These are phyloP conservation scores for Pogonophryne albipinna DNA, from an alignment of 2,797 vertebrate genomes.

Conservation along the genomic window DNA sequence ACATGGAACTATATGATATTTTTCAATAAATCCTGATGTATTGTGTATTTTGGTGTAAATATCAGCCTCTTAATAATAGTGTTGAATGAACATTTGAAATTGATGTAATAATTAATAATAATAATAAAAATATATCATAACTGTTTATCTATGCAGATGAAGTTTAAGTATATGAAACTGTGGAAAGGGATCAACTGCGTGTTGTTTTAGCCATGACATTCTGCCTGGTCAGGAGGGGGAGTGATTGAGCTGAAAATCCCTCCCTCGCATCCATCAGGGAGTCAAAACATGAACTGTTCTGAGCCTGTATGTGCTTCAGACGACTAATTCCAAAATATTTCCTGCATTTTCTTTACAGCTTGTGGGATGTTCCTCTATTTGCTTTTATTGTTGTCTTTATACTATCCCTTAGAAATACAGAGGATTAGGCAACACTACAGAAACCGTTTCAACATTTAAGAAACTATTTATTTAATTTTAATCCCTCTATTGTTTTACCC, in stretches of 20 bases:
- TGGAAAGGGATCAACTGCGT: background rate
- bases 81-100: too few species aligned
- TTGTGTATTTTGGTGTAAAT: too few species aligned
- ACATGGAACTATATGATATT: too few species aligned
- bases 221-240: too few species aligned
- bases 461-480: constrained; percentile 8
- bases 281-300: background rate
- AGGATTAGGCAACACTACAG: constrained; percentile 4
- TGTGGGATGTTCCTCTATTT: constrained; percentile 18
- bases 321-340: background rate
- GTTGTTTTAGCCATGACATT: too few species aligned
- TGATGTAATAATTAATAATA: too few species aligned
- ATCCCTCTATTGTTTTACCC: constrained; percentile 38
- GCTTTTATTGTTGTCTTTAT: constrained; percentile 28
- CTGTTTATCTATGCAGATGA: background rate
- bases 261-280: background rate
- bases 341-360: background rate
- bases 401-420: constrained; percentile 6
- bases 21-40: too few species aligned
- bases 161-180: background rate
- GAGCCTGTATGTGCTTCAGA: background rate
- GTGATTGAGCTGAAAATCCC: background rate
- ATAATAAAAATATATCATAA: background rate
- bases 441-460: constrained; percentile 12
- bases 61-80: too few species aligned